Evolutionary conservation across 2,797 vertebrate species (phyloP), one percentile per base, ranked within the genome.

Genomic region (Threskiornis aethiopicus): DNA sequence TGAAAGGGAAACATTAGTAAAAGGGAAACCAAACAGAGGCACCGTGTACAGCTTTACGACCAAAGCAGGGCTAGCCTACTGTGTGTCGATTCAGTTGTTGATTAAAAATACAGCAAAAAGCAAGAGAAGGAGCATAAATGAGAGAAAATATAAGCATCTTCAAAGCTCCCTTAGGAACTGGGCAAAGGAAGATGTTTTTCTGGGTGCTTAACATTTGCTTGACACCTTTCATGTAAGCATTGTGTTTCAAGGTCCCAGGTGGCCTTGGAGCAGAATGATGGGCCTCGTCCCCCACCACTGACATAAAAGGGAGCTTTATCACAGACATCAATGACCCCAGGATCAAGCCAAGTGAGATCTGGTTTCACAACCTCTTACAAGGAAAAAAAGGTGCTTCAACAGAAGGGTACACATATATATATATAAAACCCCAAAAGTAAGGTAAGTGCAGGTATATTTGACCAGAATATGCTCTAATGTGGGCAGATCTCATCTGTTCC

Each of bases 1-100:
- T 77, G 70, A 93, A 96, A 94, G 33, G 37, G 72, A 90, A 96
- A 90, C 5, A 17, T 54, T 72, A 57, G 66, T 81, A 71, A 96
- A 95, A 96, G 85, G 41, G 33, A 94, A 96, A 73, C 25, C 26
- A 58, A 96, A 51, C 64, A 94, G 70, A 96, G 81, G 39, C 65
- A 72, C 64, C 4, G 7, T 61, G 61, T 8, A 76, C 37, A 95
- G n/a, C 82, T 91, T 84, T 76, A 94, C 1, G 29, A 86, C 73
- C 78, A 84, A 90, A 77, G 61, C 47, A 73, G 84, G 89, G 88
- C 76, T 69, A 77, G 61, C 28, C 44, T 95, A 71, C 87, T 71
- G 35, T 21, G 35, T 21, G 8, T 33, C 62, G 59, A 95, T 78
- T 95, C 52, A 84, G 55, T 72, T 67, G 49, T 14, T 73, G 37